phyloP scores from a whole-genome alignment of 2,797 vertebrate species.

The Antennarius maculatus region DNA sequence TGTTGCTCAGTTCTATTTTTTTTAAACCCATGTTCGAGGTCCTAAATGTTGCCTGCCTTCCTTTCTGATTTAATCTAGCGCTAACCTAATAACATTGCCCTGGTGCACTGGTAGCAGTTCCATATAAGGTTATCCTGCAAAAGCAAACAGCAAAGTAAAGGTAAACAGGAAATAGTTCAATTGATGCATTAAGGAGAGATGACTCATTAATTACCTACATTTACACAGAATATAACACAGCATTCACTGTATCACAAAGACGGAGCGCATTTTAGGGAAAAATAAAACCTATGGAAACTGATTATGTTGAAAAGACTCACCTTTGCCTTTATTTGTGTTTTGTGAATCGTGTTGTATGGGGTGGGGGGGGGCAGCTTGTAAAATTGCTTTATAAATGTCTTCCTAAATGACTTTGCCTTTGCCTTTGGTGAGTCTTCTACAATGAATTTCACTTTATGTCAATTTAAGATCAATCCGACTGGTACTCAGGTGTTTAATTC shows the following conservation, averaged over 20 bases:
- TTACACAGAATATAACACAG: slow-evolving; percentile 52
- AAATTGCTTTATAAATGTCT: slow-evolving; percentile 56
- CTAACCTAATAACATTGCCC: slow-evolving; percentile 33
- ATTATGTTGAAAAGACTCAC: slow-evolving; percentile 48
- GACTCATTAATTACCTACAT: slow-evolving; percentile 73
- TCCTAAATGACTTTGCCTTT: slow-evolving; percentile 58
- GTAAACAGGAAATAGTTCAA: slow-evolving; percentile 80
- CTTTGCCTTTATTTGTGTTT: slow-evolving; percentile 55
- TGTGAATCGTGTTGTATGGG: slow-evolving; percentile 32
- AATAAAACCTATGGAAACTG: slow-evolving; percentile 35
- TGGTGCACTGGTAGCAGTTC: slow-evolving; percentile 32
- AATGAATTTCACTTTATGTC: slow-evolving; percentile 57
- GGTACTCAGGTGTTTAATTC: slow-evolving; percentile 54
- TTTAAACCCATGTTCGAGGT: slow-evolving; percentile 28
- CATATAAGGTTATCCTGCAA: slow-evolving; percentile 64
- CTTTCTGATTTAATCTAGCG: slow-evolving; percentile 47
- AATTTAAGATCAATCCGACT: slow-evolving; percentile 54
- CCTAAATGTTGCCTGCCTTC: slow-evolving; percentile 23
- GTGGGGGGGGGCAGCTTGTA: slow-evolving; percentile 26
- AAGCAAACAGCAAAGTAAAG: slow-evolving; percentile 59
- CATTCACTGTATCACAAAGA: slow-evolving; percentile 32
- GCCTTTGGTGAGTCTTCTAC: slow-evolving; percentile 44
- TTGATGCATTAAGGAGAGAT: slow-evolving; percentile 69
- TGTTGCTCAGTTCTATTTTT: slow-evolving; percentile 9
- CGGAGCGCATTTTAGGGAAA: slow-evolving; percentile 31